Percentiles rank a stretch among this genome's conserved stretches.
These are phyloP conservation scores for Drosophila meridiana DNA, from an alignment of 2,888 invertebrate genomes.

Conservation along the genomic window DNA sequence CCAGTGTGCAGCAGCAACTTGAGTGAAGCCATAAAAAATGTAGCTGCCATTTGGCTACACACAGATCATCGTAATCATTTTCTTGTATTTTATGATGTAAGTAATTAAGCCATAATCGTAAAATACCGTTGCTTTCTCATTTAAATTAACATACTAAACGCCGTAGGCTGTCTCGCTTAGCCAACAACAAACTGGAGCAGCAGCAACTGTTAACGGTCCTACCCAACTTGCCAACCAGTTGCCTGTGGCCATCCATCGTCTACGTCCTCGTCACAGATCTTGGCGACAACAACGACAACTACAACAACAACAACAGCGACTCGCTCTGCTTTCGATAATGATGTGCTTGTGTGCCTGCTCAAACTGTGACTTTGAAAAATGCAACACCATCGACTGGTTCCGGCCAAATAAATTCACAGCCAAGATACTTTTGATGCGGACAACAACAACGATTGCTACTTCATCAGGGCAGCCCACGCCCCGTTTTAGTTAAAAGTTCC, in stretches of 20 bases:
- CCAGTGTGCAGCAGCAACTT: neutral
- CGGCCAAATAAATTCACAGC: constrained; percentile 33
- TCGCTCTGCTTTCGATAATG: constrained; percentile 42
- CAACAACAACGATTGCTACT: neutral
- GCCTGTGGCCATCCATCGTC: constrained; percentile 50
- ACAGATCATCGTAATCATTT: constrained; percentile 44
- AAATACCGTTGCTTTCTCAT: constrained; percentile 76
- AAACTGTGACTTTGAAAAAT: constrained; percentile 70
- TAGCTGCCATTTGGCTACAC: constrained; percentile 27
- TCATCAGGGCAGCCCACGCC: constrained; percentile 43
- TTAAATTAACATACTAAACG: constrained; percentile 73
- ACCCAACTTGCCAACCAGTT: constrained; percentile 44
- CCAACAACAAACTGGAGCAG: constrained; percentile 49
- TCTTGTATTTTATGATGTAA: constrained; percentile 62
- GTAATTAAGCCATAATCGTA: constrained; percentile 81
- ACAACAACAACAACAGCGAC: neutral
- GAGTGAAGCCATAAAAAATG: constrained; percentile 47
- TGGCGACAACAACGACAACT: constrained; percentile 58
- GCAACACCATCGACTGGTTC: constrained; percentile 49
- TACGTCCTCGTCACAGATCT: constrained; percentile 57
- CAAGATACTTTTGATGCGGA: constrained; percentile 18
- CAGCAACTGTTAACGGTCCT: constrained; percentile 56
- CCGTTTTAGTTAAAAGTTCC: constrained; percentile 37
- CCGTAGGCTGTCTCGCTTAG: constrained; percentile 33
- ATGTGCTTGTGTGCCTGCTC: constrained; percentile 37